These are phyloP conservation scores for Drosophila pseudoobscura DNA, from an alignment of 1,140 invertebrate species.

Conservation along the genomic window DNA sequence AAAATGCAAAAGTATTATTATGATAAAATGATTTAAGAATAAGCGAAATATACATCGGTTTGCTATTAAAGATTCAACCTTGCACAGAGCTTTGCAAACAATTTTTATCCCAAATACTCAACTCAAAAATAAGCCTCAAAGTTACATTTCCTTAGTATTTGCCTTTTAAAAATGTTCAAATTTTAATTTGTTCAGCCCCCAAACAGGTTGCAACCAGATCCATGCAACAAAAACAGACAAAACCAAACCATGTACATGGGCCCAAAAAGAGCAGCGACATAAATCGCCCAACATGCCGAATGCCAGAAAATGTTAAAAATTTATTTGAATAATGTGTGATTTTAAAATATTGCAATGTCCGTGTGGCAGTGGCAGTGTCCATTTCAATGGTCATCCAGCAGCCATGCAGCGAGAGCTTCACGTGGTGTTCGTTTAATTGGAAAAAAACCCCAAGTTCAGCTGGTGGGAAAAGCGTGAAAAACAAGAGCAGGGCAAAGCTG, in stretches of 20 bases:
- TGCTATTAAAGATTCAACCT: no score
- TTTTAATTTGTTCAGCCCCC: conserved; percentile 17
- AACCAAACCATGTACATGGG: conserved; percentile 19
- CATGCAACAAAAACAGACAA: conserved; percentile 55
- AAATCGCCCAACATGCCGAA: conserved; percentile 29
- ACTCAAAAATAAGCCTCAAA: no score
- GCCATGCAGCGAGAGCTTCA: conserved; percentile 41
- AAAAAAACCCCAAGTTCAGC: conserved; percentile 58
- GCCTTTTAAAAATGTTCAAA: conserved; percentile 1
- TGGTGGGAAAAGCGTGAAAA: conserved; percentile 36
- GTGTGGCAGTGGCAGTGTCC: conserved; percentile 20
- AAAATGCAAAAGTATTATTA: no score
- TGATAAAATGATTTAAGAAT: no score
- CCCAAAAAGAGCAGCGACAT: conserved; percentile 22
- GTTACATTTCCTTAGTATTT: no score
- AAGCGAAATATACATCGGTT: no score
- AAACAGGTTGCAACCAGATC: conserved; percentile 17
- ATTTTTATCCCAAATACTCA: no score
- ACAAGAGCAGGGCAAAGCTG: conserved; percentile 23
- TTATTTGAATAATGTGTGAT: conserved; percentile 82
- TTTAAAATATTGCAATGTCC: conserved; percentile 71
- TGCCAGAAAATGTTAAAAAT: conserved; percentile 63
- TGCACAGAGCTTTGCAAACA: no score
- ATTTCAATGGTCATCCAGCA: conserved; percentile 36
- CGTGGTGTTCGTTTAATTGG: conserved; percentile 74